Evolutionary conservation across 1,140 invertebrate genomes (phyloP).

Genomic region (Papilio dardanus): DNA sequence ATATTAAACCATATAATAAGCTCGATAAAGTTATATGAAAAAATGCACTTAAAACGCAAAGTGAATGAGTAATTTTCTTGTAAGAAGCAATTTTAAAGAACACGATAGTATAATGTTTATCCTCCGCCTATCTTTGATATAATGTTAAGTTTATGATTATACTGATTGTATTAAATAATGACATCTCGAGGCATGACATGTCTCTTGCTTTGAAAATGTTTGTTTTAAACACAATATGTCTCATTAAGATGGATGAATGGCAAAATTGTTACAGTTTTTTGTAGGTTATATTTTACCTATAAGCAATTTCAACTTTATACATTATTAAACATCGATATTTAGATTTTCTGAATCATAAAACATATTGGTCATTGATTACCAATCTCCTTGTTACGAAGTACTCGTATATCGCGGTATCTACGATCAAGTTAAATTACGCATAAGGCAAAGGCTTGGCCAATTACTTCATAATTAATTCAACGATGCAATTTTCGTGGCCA

Average conservation of each 20-base stretch:
- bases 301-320: background rate
- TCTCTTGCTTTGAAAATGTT: background rate
- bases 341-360: background rate
- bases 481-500: conserved; percentile 20
- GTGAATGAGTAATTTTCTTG: background rate
- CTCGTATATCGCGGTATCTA: background rate
- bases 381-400: background rate
- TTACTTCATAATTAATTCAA: conserved; percentile 12
- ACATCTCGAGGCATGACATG: background rate
- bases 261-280: too few species aligned
- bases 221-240: too few species aligned
- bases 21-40: background rate
- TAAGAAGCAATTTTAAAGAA: background rate
- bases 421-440: background rate
- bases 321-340: background rate
- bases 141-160: background rate
- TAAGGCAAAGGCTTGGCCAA: background rate
- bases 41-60: background rate
- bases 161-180: background rate
- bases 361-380: background rate
- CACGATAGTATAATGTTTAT: background rate
- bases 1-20: background rate
- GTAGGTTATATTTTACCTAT: too few species aligned
- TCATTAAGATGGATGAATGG: too few species aligned
- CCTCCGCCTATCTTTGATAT: background rate